phyloP scores from a whole-genome alignment of 2,888 invertebrate species.

The Mythimna albipuncta region DNA sequence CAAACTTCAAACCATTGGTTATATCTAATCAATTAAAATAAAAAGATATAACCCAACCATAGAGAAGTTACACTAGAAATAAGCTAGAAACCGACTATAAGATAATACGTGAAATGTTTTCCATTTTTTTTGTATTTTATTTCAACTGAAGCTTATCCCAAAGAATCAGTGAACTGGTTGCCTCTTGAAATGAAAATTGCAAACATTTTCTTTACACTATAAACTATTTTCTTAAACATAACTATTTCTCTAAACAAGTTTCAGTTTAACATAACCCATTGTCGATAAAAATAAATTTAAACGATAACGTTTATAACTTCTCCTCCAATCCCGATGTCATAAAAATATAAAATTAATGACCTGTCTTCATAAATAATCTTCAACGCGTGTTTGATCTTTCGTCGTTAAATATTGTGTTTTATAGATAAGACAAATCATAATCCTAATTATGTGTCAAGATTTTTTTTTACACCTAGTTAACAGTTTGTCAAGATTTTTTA shows the following conservation, averaged over 20 bases:
- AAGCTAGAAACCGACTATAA: neutral
- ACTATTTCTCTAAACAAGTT: neutral
- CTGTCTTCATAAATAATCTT: constrained; percentile 33
- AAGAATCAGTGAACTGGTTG: neutral
- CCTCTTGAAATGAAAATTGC: neutral
- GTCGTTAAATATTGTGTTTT: constrained; percentile 26
- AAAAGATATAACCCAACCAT: too few species aligned
- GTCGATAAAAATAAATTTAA: constrained; percentile 7
- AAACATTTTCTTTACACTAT: neutral
- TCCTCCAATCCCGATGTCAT: constrained; percentile 27
- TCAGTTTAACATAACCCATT: neutral
- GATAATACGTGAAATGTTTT: too few species aligned
- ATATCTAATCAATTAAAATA: neutral
- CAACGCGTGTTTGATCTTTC: constrained; percentile 28
- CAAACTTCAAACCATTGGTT: neutral
- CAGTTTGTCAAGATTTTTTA: neutral
- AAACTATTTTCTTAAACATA: neutral
- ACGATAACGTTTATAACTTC: neutral
- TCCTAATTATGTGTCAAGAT: neutral
- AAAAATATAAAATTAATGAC: constrained; percentile 41
- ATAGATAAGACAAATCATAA: constrained; percentile 26
- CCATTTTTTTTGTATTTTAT: neutral
- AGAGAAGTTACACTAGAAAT: neutral
- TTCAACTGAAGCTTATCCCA: neutral
- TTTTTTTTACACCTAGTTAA: neutral